These are phyloP conservation scores for Uropsilus gracilis DNA, from an alignment of 2,113 vertebrate species.

Conservation along the genomic window DNA sequence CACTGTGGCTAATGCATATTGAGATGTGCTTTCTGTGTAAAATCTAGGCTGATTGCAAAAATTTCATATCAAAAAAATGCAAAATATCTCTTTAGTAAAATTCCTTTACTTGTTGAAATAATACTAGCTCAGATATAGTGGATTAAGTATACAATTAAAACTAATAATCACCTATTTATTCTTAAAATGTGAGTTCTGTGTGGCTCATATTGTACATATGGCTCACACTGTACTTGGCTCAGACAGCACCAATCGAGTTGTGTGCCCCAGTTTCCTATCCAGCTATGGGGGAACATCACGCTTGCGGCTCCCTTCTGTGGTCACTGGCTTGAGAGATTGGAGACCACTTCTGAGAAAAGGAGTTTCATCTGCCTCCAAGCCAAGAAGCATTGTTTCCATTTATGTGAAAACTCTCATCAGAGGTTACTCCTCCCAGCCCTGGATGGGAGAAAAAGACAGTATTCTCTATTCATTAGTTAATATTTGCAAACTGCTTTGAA, in stretches of 20 bases:
- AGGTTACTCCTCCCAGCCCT: neutral
- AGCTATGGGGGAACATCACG: neutral
- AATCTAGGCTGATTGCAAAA: neutral
- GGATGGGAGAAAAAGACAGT: neutral
- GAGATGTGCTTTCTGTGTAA: neutral
- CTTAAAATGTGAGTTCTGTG: neutral
- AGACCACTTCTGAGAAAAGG: neutral
- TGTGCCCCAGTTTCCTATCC: rapidly evolving
- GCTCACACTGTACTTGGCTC: neutral
- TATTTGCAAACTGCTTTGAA: conserved; percentile 75
- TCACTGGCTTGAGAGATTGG: neutral
- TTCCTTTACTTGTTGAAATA: neutral
- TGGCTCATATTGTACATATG: no score
- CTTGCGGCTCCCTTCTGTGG: rapidly evolving
- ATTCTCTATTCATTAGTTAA: conserved; percentile 67
- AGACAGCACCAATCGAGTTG: neutral
- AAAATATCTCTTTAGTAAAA: neutral
- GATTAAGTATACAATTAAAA: neutral
- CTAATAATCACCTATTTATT: neutral
- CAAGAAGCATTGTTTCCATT: neutral
- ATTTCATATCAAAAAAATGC: neutral
- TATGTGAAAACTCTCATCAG: neutral
- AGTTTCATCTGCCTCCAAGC: neutral
- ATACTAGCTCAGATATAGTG: neutral
- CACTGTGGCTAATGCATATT: rapidly evolving